Evolutionary conservation across 1,140 invertebrate species (phyloP), one percentile per base, ranked within the genome.

Genomic region (Zaprionus taronus): DNA sequence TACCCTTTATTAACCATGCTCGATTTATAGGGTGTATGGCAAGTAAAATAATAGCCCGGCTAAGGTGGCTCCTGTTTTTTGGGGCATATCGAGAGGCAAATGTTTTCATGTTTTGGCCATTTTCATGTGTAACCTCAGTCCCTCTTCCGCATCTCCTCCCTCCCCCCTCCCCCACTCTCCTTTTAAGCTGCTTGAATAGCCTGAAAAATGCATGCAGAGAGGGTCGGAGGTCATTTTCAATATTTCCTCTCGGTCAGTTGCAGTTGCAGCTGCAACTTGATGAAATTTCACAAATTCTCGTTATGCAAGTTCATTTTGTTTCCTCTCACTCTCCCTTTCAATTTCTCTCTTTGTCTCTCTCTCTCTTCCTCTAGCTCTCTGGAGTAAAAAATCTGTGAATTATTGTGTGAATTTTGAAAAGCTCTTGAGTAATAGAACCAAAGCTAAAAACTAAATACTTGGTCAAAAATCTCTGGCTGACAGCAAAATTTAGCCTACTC

Each of bases 251-350:
- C 41, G 34, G 24, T 61, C 56, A 36, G 62, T 49, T 34, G 24
- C 68, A 56, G 64, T 41, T 61, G 36, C 65, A 68, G 62, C 20
- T 72, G 22, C 36, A 53, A 66, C 57, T 62, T 69, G 38, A 71
- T 57, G 41, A 71, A 60, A 76, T 60, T 64, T 75, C 20, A 70
- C 34, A 70, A 62, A 70, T 63, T 28, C 47, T 17, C 41, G 28
- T 49, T 51, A 69, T 60, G 66, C 56, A 51, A 31, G 55, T 58
- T 38, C 6, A 34, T 64, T 64, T 22, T n/a, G 17, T 6, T 41
- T 1, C 5, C n/a, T 49, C 47, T 22, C 47, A 5, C 9, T 24
- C 20, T 14, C 20, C 9, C 20, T 9, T n/a, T 4, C 15, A 15
- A 7, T 28, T 1, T 28, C 5, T 6, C 26, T 24, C 12, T 14